phyloP scores from a whole-genome alignment of 2,113 vertebrate species.

The Corapipo altera region DNA sequence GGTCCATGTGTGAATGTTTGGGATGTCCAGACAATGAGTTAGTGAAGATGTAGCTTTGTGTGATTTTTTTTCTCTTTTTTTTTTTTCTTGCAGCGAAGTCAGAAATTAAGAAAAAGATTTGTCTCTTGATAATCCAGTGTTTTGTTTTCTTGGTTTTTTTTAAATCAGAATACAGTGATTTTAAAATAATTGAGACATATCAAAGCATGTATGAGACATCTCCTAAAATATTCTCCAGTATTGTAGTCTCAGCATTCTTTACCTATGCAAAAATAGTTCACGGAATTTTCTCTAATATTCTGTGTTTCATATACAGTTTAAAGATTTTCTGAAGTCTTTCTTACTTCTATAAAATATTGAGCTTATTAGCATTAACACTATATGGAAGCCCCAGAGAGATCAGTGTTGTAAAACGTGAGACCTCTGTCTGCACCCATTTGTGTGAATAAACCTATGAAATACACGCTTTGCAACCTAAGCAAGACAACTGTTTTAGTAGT shows the following conservation, averaged over 20 bases:
- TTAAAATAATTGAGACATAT: neutral
- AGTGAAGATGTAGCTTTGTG: neutral
- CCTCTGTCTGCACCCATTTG: neutral
- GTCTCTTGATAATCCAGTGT: neutral
- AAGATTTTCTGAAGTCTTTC: neutral
- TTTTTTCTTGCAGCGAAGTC: neutral
- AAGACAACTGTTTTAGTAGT: neutral
- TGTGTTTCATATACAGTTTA: neutral
- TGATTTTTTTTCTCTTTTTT: too few relatives aligned
- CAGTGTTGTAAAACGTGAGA: neutral
- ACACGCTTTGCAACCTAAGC: neutral
- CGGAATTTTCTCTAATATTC: neutral
- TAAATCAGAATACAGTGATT: neutral
- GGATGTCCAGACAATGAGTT: neutral
- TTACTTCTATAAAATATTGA: neutral
- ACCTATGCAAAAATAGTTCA: neutral
- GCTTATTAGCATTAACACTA: neutral
- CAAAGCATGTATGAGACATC: neutral
- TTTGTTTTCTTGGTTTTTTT: neutral
- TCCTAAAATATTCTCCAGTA: neutral
- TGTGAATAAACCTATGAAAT: neutral
- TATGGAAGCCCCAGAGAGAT: neutral
- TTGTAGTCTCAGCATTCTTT: neutral
- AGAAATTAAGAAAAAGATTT: neutral
- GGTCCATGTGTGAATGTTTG: neutral